phyloP scores from a whole-genome alignment of 2,113 vertebrate species.

The Chaetodon auriga region DNA sequence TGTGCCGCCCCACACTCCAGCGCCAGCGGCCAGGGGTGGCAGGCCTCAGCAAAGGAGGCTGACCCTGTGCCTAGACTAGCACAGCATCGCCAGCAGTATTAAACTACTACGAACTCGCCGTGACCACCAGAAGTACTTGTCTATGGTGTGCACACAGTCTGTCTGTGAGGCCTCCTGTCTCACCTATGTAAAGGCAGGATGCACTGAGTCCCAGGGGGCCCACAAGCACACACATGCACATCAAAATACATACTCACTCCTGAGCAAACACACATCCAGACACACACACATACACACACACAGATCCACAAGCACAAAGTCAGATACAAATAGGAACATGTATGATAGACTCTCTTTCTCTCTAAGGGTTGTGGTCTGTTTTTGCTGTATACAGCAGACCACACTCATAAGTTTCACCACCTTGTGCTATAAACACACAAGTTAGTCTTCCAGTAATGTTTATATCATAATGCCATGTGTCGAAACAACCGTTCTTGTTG shows the following conservation, averaged over 20 bases:
- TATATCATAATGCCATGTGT: conserved; percentile 20
- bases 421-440: conserved; percentile 31
- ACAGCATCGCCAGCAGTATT: conserved; percentile 77
- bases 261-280: not conserved
- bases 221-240: conserved; percentile 25
- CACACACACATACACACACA: conserved; percentile 20
- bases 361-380: not conserved
- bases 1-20: not conserved
- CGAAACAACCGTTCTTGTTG: not conserved
- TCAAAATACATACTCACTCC: conserved; percentile 28
- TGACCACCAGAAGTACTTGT: conserved; percentile 66
- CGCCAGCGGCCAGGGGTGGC: not conserved
- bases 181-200: not conserved
- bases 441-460: conserved; percentile 67
- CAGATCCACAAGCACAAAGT: conserved; percentile 43
- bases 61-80: conserved; percentile 72
- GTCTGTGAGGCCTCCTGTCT: conserved; percentile 37
- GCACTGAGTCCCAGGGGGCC: conserved; percentile 24
- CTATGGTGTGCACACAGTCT: conserved; percentile 18
- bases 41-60: conserved; percentile 26
- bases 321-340: not conserved
- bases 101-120: conserved; percentile 59
- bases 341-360: not conserved
- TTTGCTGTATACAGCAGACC: conserved; percentile 9
- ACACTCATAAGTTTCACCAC: conserved; percentile 11